Percentiles rank a stretch among this genome's conserved stretches.
phyloP scores from a whole-genome alignment of 2,888 invertebrate genomes.

The Mesodorylaimus sp. region DNA sequence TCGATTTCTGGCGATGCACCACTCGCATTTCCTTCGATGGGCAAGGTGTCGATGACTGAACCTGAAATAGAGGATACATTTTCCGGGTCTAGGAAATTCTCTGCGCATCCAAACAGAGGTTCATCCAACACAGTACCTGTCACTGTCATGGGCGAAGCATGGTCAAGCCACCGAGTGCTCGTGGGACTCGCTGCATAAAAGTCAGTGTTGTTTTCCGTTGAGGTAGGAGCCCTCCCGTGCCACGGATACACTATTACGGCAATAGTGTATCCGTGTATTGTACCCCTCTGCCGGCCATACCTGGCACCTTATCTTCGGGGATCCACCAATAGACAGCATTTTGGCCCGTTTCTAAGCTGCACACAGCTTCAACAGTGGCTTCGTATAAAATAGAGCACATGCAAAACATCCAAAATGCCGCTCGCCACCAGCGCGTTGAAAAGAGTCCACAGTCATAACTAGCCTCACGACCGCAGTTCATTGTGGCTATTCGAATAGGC shows the following conservation, averaged over 20 bases:
- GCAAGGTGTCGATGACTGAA: slow-evolving; percentile 6
- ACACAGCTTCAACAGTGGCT: no score
- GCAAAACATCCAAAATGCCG: no score
- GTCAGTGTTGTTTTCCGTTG: not conserved
- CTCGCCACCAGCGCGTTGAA: no score
- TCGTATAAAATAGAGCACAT: no score
- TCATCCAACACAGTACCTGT: not conserved
- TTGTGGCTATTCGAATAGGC: no score
- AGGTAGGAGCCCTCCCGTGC: not conserved
- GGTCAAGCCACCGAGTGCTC: not conserved
- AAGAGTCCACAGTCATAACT: no score
- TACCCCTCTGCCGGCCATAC: not conserved
- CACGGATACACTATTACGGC: not conserved
- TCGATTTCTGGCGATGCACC: slow-evolving; percentile 11
- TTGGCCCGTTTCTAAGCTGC: slow-evolving; percentile 5
- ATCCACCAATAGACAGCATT: slow-evolving; percentile 9
- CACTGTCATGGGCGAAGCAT: not conserved
- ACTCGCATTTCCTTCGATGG: not conserved
- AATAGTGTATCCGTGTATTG: not conserved
- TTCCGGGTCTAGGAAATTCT: not conserved
- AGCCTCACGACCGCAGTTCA: no score
- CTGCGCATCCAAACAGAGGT: not conserved
- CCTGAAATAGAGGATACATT: not conserved
- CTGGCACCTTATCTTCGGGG: slow-evolving; percentile 1
- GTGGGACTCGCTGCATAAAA: not conserved